phyloP scores from a whole-genome alignment of 2,797 vertebrate species.

The Clarias fuscus region DNA sequence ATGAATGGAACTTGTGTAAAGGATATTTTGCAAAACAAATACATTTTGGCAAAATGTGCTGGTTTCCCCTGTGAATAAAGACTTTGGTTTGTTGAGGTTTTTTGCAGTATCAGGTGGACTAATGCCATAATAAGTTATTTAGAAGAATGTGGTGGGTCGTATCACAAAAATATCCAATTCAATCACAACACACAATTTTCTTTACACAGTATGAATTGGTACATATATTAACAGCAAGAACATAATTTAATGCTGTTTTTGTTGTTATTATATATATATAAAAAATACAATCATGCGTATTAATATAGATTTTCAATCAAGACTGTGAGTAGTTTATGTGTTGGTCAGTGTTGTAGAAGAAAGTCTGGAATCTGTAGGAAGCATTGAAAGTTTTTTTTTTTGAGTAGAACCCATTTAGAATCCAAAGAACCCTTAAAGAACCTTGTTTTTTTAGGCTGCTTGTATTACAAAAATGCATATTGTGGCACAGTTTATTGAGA shows the following conservation, averaged over 20 bases:
- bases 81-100: not conserved
- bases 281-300: not conserved
- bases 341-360: not conserved
- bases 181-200: not conserved
- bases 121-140: not conserved
- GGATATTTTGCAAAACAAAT: too few relatives aligned
- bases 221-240: not conserved
- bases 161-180: not conserved
- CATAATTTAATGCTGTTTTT: not conserved
- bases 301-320: not conserved
- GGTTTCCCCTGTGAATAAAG: too few relatives aligned
- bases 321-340: not conserved
- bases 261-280: not conserved
- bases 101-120: not conserved
- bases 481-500: not conserved
- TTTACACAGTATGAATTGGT: not conserved
- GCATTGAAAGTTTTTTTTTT: not conserved
- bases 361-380: not conserved
- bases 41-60: too few relatives aligned
- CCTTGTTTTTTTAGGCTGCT: too few relatives aligned
- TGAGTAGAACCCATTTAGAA: not conserved
- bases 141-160: not conserved
- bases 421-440: not conserved
- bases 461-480: not conserved
- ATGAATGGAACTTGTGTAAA: not conserved